These are phyloP conservation scores for Orycteropus afer DNA, from an alignment of 2,113 vertebrate genomes.

Conservation along the genomic window DNA sequence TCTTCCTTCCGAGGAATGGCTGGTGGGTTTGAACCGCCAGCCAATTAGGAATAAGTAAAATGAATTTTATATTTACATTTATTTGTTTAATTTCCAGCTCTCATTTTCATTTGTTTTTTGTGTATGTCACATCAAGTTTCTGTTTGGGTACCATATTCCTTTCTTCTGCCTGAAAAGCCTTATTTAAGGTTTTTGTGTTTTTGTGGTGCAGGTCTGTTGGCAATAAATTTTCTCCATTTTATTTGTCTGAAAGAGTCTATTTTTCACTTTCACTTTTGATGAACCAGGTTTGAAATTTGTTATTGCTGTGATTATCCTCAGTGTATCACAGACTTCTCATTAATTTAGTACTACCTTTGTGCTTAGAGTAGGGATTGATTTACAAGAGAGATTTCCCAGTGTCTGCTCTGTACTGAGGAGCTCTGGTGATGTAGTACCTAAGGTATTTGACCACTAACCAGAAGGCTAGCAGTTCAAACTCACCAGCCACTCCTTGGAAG, in stretches of 20 bases:
- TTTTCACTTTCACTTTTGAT: constrained; percentile 17
- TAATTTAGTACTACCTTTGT: neutral
- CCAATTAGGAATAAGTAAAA: neutral
- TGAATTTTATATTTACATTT: neutral
- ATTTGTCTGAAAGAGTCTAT: neutral
- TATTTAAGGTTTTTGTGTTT: neutral
- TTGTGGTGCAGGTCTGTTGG: neutral
- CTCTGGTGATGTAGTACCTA: too few species aligned
- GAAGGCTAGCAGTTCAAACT: too few species aligned
- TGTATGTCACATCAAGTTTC: neutral
- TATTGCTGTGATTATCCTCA: neutral
- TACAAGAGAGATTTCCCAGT: neutral
- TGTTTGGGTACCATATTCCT: neutral
- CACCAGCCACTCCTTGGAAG: too few species aligned
- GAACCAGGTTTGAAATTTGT: neutral
- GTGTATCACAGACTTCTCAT: neutral
- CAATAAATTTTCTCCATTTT: neutral
- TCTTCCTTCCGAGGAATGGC: too few species aligned
- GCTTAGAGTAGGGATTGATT: neutral
- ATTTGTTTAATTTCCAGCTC: neutral
- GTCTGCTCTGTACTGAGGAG: neutral
- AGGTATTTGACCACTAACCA: too few species aligned
- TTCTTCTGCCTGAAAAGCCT: neutral
- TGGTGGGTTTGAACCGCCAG: too few species aligned
- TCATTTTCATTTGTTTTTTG: neutral